Base-by-base conservation (phyloP, 37 sponge, comb jelly and placozoan genomes). In the Corticium candelabrum region DNA sequence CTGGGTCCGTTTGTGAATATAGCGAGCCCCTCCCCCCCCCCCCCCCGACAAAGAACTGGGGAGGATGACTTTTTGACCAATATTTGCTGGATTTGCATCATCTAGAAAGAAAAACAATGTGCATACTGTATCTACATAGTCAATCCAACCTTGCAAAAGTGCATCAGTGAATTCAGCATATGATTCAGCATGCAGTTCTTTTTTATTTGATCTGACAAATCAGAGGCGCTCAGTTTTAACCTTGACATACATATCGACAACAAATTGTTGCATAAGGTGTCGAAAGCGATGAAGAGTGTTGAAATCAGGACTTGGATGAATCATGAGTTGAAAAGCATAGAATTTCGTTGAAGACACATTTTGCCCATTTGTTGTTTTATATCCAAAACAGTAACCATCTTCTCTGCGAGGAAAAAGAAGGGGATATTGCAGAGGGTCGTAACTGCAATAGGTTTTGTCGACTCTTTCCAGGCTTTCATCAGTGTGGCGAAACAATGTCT, bases 1-100 rank as follows among this genome's bases (percentile, higher is more conserved):
- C 76, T 86, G 81, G 33, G 82, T 7, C 41, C 75, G 27, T 41
- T 85, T 76, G 35, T 86, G 83, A 83, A 85, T 86, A 67, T 79
- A 89, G 34, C 89, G 67, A 3, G 84, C 79, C 36, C 85, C 82
- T n/a, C n/a, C n/a, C n/a, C n/a, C n/a, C n/a, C n/a, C n/a, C n/a
- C n/a, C n/a, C 30, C 86, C 83, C 33, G 81, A 85, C 77, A 89
- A 89, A 32, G 89, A 76, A 2, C 81, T 76, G 3, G 84, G 89
- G 32, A 89, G 57, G 62, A 89, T 86, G 21, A 86, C 81, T 38
- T 38, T 76, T 39, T 75, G 78, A 15, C 89, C 78, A 2, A 84
- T 74, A 78, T 83, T 75, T 0, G 31, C 36, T 57, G 81, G 80
- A 57, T 82, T 41, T 36, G 75, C 85, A 82, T 86, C 86, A 82